Percentiles rank a stretch among this genome's conserved stretches.
Evolutionary conservation across 2,888 invertebrate genomes (phyloP).

Genomic region (Pristionchus maxplancki): DNA sequence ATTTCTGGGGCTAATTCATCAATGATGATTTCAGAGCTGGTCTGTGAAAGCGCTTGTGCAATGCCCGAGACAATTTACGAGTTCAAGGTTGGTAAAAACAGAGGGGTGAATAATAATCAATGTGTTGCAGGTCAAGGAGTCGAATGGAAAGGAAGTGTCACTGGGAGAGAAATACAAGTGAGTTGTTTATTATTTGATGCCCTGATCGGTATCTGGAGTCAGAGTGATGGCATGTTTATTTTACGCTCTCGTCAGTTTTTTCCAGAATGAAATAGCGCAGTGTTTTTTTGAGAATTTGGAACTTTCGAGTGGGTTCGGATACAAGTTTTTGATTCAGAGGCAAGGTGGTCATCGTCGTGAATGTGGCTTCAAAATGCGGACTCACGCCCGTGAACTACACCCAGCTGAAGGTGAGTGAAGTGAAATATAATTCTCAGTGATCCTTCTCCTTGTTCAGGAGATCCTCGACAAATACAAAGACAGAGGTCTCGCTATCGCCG

Average conservation of each 20-base stretch:
- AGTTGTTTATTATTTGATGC: constrained; percentile 43
- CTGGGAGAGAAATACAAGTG: constrained; percentile 84
- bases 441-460: no score
- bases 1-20: neutral
- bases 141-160: constrained; percentile 88
- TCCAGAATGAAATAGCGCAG: no score
- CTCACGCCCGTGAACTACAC: constrained; percentile 87
- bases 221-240: neutral
- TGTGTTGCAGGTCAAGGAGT: constrained; percentile 82
- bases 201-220: neutral
- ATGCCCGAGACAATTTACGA: neutral
- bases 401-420: constrained; percentile 82
- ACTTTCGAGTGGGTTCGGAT: no score
- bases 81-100: neutral
- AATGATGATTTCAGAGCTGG: neutral
- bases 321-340: constrained; percentile 81
- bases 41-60: neutral
- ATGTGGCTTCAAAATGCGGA: constrained; percentile 90
- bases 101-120: no score
- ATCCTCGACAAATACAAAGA: constrained; percentile 85
- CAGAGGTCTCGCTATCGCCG: constrained; percentile 86
- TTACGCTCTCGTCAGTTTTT: neutral
- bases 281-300: no score
- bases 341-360: constrained; percentile 87
- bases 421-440: neutral